Percentiles rank a stretch among this genome's conserved stretches.
Conservation (phyloP, 1,140 invertebrate genomes). For the Drosophila insularis region DNA sequence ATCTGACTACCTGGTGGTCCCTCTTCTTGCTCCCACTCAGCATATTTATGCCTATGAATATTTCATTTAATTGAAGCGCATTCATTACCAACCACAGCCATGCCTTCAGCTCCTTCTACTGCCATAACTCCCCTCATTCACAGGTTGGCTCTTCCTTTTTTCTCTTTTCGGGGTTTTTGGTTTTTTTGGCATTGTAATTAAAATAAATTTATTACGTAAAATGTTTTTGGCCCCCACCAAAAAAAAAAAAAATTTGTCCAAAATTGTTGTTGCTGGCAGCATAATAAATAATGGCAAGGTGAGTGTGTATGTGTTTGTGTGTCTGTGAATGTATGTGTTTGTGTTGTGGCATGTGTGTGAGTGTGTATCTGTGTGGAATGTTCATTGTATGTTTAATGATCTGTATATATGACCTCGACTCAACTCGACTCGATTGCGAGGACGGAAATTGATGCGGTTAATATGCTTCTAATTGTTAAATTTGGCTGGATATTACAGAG, state of each 20-base stretch:
- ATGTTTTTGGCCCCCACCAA: constrained; percentile 57
- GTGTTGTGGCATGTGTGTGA: background rate
- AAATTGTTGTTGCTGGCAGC: constrained; percentile 66
- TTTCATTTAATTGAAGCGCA: constrained; percentile 80
- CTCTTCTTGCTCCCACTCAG: background rate
- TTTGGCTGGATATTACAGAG: constrained; percentile 40
- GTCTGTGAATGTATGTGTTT: background rate
- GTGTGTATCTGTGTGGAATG: constrained; percentile 31
- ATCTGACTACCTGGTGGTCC: background rate
- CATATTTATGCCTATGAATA: constrained; percentile 79
- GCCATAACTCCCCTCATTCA: background rate
- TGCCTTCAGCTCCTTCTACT: constrained; percentile 14
- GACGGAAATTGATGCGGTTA: constrained; percentile 71
- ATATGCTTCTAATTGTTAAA: constrained; percentile 74
- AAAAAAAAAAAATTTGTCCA: constrained; percentile 71
- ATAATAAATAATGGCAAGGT: constrained; percentile 65
- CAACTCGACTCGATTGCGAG: constrained; percentile 10
- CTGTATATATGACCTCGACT: constrained; percentile 30
- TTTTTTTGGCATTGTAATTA: constrained; percentile 76
- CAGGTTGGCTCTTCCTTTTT: background rate
- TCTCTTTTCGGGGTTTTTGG: constrained; percentile 16
- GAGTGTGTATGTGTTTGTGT: background rate
- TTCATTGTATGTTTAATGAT: constrained; percentile 67
- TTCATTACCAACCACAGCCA: constrained; percentile 69
- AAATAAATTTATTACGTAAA: constrained; percentile 81